phyloP scores from a whole-genome alignment of 2,113 vertebrate genomes.

The Murina feae region DNA sequence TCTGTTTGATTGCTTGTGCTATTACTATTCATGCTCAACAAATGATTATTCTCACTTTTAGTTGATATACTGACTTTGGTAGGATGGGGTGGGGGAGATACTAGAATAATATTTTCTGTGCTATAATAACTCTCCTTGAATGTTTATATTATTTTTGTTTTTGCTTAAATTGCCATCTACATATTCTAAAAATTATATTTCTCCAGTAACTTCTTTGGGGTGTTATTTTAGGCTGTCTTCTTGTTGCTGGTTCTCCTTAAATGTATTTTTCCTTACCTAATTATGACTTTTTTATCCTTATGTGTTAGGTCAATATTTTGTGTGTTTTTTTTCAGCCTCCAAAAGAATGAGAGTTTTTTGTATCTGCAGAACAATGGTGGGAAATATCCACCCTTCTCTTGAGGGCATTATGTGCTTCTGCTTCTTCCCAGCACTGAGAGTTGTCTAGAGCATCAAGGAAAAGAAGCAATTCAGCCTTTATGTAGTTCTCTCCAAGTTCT shows the following conservation, averaged over 20 bases:
- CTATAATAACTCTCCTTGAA: not conserved
- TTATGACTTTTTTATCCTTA: not conserved
- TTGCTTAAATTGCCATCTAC: not conserved
- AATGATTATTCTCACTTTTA: not conserved
- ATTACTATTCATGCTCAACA: not conserved
- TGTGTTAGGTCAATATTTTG: not conserved
- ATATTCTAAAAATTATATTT: not conserved
- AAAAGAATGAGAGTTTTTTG: not conserved
- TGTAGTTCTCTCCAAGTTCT: not conserved
- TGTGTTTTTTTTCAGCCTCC: not conserved
- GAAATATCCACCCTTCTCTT: not conserved
- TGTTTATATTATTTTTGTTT: not conserved
- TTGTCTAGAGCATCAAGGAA: not conserved
- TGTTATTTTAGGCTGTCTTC: not conserved
- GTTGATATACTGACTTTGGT: not conserved
- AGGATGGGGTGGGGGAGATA: not conserved
- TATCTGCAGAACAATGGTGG: not conserved
- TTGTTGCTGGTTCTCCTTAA: not conserved
- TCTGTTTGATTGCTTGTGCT: not conserved
- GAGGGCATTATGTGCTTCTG: not conserved
- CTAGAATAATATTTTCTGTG: not conserved
- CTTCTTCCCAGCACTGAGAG: not conserved
- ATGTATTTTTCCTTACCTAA: not conserved
- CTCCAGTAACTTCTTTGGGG: not conserved
- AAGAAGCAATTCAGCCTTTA: not conserved